Evolutionary conservation across 2,113 vertebrate species (phyloP).

Genomic region (Beaufortia kweichowensis): DNA sequence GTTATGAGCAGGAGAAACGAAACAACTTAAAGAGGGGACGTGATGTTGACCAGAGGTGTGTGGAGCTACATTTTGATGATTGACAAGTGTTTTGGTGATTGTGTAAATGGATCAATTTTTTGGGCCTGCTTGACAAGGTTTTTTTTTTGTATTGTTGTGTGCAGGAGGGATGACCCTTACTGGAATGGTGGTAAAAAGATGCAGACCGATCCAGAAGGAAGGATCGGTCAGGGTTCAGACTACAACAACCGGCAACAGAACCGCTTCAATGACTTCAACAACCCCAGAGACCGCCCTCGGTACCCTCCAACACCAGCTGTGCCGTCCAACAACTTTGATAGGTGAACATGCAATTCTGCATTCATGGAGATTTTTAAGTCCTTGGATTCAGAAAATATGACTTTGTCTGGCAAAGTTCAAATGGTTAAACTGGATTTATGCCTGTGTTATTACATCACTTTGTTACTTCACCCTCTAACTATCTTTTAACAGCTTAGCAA

Average conservation of each 20-base stretch:
- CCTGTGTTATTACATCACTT: no score
- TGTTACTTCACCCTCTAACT: no score
- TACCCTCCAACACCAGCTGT: conserved; percentile 81
- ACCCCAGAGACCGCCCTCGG: conserved; percentile 83
- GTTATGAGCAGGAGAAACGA: conserved; percentile 95
- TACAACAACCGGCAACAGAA: conserved; percentile 85
- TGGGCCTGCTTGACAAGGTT: no score
- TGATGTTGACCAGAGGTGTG: conserved; percentile 90
- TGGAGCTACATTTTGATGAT: neutral
- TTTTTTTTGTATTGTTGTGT: conserved; percentile 50
- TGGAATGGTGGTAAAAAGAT: conserved; percentile 95
- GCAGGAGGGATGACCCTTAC: conserved; percentile 87
- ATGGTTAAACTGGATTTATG: no score
- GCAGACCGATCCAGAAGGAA: conserved; percentile 82
- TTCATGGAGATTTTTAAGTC: no score
- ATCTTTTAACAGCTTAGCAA: no score
- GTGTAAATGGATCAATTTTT: no score
- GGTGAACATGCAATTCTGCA: conserved; percentile 68
- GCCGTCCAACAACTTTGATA: conserved; percentile 84
- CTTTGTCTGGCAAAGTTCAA: no score
- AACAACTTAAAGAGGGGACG: conserved; percentile 92
- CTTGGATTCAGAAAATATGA: no score
- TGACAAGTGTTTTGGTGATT: neutral
- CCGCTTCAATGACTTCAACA: conserved; percentile 90
- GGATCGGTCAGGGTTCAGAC: conserved; percentile 85